Evolutionary conservation across 2,113 vertebrate species (phyloP), one percentile per base, ranked within the genome.

Genomic region (Chaetops frenatus): DNA sequence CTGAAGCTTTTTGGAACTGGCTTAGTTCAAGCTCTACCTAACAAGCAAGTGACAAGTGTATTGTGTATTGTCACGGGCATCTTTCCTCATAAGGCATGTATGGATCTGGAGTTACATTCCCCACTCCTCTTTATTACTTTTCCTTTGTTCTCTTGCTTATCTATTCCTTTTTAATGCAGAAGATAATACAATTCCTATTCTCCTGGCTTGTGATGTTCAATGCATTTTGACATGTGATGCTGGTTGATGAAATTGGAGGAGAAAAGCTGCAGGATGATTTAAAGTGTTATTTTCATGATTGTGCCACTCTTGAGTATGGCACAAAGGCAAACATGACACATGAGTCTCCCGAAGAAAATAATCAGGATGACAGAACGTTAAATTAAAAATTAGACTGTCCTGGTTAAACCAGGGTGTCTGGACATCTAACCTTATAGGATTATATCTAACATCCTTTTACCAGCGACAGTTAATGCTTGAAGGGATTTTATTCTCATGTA

Each of bases 351-450:
- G 0, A 92, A 95, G 89, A 94, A 98, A 97, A 97, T 94, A 97
- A 97, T 97, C 74, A 92, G 87, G 93, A 94, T 90, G 83, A 97
- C 97, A 81, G 64, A 47, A 97, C 74, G 66, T 80, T 95, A 97
- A 97, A 96, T 97, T 97, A 93, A 90, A 97, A 96, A 96, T 94
- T 96, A 96, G 96, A 89, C n/a, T 96, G 87, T 88, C 95, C 74
- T 96, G 88, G 82, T 89, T 97, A 90, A 96, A 94, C 96, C 86
- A 95, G 76, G 76, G 92, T 93, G 69, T 91, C 81, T 98, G 96
- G 90, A 94, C 94, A 97, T 94, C 94, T 98, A 94, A 96, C 81
- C 88, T 96, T 97, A 95, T 95, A 96, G 93, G 97, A 97, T 94
- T 92, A 97, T 86, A 97, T 77, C 69, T 96, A 94, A 66, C 72